Evolutionary conservation across 1,140 invertebrate genomes (phyloP).

Genomic region (Brachionus paranguensis): DNA sequence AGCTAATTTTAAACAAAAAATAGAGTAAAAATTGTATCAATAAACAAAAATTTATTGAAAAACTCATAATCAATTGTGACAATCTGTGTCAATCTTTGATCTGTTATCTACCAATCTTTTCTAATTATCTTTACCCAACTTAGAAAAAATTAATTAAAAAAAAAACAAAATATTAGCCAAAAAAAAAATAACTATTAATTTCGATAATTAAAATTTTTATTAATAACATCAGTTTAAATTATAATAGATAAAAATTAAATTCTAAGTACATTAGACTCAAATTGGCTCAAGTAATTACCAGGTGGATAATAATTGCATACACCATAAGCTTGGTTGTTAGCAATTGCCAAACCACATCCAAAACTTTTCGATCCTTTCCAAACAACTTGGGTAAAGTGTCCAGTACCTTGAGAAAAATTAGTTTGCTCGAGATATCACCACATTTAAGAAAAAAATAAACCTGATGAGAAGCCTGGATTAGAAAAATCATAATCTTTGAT

Average conservation of each 20-base stretch:
- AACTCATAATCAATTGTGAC: no score
- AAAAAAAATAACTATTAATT: no score
- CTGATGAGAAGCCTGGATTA: not conserved
- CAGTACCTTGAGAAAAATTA: conserved; percentile 26
- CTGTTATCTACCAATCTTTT: no score
- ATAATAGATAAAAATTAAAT: not conserved
- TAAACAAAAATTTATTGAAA: no score
- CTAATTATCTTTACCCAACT: no score
- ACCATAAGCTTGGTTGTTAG: conserved; percentile 63
- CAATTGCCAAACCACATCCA: conserved; percentile 64
- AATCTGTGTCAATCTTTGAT: no score
- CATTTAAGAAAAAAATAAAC: not conserved
- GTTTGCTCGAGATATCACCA: not conserved
- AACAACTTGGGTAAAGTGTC: conserved; percentile 51
- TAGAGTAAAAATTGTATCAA: no score
- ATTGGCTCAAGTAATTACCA: conserved; percentile 68
- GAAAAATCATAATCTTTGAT: not conserved
- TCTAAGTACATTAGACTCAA: conserved; percentile 61
- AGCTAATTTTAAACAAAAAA: no score
- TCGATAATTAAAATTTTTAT: not conserved
- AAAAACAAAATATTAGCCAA: no score
- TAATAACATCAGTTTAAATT: not conserved
- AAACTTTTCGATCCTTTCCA: conserved; percentile 66
- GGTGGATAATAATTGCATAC: conserved; percentile 73
- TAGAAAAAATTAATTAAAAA: no score